Base-by-base conservation (phyloP, 1,140 invertebrate genomes). In the Drosophila chauvacae region DNA sequence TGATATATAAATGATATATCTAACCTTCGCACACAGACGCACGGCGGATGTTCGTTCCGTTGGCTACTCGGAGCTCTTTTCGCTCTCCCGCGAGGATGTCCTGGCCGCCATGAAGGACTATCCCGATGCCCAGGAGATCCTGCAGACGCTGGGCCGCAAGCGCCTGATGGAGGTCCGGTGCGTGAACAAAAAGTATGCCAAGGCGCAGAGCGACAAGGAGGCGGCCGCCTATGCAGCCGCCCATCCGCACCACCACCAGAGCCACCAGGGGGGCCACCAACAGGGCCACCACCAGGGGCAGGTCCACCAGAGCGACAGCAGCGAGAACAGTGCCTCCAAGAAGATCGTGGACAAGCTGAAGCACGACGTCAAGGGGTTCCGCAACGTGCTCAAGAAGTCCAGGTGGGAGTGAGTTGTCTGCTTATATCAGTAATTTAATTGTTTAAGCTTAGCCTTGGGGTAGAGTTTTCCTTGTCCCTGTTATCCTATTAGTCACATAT, bases 11-110 rank as follows among this genome's bases (percentile, higher is more conserved):
- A 23, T 23, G 23, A 23, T 28, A n/a, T 9, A 35, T 20, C 6
- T 62, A 42, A 20, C 90, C 98, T 97, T 90, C 94, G 97, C 50
- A 2, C 26, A 97, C 91, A 98, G 98, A 91, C 95, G 98, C 60
- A 98, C 98, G 74, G 98, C 98, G 13, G 98, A 99, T 92, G 98
- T 99, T 0, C 94, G 97, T 62, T 98, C 98, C 1, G 97, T 99
- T 3, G 98, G 98, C 1, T 99, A 99, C 85, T 98, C 98, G 0
- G 98, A 99, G 91, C 94, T 99, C 3, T 99, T 99, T 93, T 98
- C 97, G 41, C 93, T 99, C 1, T 98, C 98, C 0, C 94, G 98
- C n/a, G 98, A 99, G 93, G 98, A 99, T 87, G 97, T 99, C 0
- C 92, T 99, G 11, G 95, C 96, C 1, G 98, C 98, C 3, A 97